A percentile compares a stretch with the other conserved stretches of the same genome.
Evolutionary conservation across 2,888 invertebrate genomes (phyloP).

Genomic region (Fragum sueziense): DNA sequence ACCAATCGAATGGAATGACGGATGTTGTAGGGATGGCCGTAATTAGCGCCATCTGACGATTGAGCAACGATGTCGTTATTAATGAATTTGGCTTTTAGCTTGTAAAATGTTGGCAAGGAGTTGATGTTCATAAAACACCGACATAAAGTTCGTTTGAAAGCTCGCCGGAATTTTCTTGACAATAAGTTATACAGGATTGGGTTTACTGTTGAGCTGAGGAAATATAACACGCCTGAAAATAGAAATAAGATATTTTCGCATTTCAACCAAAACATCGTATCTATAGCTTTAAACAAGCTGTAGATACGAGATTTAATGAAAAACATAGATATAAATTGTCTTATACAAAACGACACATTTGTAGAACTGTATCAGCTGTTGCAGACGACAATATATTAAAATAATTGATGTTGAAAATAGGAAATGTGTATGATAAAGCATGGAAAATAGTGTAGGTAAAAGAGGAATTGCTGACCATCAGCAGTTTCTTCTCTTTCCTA

Average conservation of each 20-base stretch:
- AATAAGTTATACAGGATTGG: slow-evolving; percentile 96
- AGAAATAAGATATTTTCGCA: slow-evolving; percentile 8
- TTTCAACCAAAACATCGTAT: too few relatives aligned
- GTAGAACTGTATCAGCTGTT: neutral
- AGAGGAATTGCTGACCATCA: too few relatives aligned
- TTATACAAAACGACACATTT: neutral
- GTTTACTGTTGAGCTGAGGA: slow-evolving; percentile 95
- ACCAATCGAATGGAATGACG: slow-evolving; percentile 46
- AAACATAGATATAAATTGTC: neutral
- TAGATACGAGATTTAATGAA: neutral
- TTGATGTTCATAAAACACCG: slow-evolving; percentile 73
- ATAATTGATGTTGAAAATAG: too few relatives aligned
- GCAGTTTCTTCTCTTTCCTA: too few relatives aligned
- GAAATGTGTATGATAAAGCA: too few relatives aligned
- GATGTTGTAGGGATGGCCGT: slow-evolving; percentile 53
- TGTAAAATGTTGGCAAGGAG: slow-evolving; percentile 74
- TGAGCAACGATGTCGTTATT: slow-evolving; percentile 55
- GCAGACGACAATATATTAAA: too few relatives aligned
- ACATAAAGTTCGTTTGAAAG: slow-evolving; percentile 89
- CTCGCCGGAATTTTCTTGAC: slow-evolving; percentile 96
- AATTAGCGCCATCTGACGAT: slow-evolving; percentile 38
- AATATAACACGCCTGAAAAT: slow-evolving; percentile 91
- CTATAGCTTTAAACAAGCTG: too few relatives aligned
- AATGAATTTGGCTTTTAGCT: slow-evolving; percentile 67
- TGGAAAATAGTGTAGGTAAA: too few relatives aligned